Conservation (phyloP, 2,797 vertebrate genomes). For the Chiropotes sagulatus region DNA sequence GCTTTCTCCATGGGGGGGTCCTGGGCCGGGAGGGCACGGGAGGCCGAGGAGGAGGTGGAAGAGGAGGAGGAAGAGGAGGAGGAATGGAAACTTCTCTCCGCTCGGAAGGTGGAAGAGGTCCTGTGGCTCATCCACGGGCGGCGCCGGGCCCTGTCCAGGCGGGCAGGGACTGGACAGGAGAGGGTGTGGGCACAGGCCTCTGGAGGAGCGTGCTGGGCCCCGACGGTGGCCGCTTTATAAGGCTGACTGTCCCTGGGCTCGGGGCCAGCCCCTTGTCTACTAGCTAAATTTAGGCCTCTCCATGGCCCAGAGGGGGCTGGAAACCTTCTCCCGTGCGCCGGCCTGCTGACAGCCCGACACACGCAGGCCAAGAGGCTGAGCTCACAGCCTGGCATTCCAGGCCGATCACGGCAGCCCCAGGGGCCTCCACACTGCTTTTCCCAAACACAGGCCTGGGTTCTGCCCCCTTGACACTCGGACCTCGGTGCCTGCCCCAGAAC, state of each 20-base stretch:
- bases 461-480: neutral
- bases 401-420: conserved; percentile 5
- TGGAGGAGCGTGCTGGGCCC: neutral
- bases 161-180: conserved; percentile 31
- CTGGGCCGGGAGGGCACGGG: conserved; percentile 82
- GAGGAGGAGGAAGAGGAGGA: conserved; percentile 79
- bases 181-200: neutral
- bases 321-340: conserved; percentile 78
- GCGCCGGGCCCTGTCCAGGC: conserved; percentile 42
- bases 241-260: conserved; percentile 75
- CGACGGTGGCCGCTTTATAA: conserved; percentile 81
- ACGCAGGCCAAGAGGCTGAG: conserved; percentile 71
- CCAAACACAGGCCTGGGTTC: neutral
- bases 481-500: neutral
- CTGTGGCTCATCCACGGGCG: conserved; percentile 76
- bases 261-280: conserved; percentile 81
- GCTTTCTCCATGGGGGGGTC: conserved; percentile 95
- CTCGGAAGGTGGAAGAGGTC: conserved; percentile 90
- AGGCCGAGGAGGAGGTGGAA: conserved; percentile 65
- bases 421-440: neutral
- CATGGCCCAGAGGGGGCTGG: conserved; percentile 77
- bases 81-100: conserved; percentile 91
- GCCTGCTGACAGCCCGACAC: conserved; percentile 70
- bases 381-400: conserved; percentile 83
- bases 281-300: conserved; percentile 87